Conservation (phyloP, 2,888 invertebrate species). For the Mythimna lalbum region DNA sequence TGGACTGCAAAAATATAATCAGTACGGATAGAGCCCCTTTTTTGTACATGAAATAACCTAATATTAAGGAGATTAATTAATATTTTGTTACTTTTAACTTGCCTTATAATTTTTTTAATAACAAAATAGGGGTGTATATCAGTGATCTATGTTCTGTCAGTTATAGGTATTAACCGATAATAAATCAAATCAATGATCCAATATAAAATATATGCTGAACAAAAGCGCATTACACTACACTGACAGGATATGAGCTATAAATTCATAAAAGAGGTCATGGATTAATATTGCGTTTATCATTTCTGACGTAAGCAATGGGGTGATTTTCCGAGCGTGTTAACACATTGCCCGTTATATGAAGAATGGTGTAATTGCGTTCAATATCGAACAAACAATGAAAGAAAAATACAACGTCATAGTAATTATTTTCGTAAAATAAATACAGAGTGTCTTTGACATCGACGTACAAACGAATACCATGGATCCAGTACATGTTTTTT, state of each 20-base stretch:
- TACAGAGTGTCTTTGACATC: no score
- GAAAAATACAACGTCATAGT: slow-evolving; percentile 29
- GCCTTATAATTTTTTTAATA: no score
- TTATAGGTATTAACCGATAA: neutral
- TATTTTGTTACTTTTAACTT: no score
- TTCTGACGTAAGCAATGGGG: slow-evolving; percentile 57
- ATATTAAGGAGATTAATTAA: no score
- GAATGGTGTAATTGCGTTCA: slow-evolving; percentile 49
- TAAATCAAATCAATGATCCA: slow-evolving; percentile 38
- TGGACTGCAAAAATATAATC: no score
- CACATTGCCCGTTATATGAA: slow-evolving; percentile 57
- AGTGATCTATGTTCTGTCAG: neutral
- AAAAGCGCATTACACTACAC: slow-evolving; percentile 41
- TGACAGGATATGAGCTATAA: slow-evolving; percentile 57
- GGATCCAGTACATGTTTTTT: no score
- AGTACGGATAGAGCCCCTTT: no score
- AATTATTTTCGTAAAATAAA: neutral
- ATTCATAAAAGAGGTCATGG: slow-evolving; percentile 65
- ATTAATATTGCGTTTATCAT: slow-evolving; percentile 67
- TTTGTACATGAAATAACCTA: no score
- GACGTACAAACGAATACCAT: no score
- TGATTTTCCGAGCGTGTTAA: slow-evolving; percentile 63
- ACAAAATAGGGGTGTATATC: neutral
- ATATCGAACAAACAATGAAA: slow-evolving; percentile 37
- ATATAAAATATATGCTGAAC: slow-evolving; percentile 38